Evolutionary conservation across 2,888 invertebrate genomes (phyloP).

Genomic region (Lordiphosa fenestrarum): DNA sequence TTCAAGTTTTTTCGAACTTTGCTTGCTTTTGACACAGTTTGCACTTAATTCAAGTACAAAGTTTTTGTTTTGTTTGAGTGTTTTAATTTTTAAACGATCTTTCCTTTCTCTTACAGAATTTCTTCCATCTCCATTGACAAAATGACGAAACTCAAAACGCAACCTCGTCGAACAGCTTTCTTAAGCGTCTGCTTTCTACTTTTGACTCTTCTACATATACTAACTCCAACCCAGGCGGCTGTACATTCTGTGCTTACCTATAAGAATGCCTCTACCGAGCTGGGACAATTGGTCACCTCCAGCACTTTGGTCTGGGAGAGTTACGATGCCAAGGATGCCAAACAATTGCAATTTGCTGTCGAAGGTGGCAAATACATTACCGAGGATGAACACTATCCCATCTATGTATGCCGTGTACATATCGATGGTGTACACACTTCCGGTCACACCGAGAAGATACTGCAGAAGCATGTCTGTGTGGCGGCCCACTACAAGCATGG

Average conservation of each 20-base stretch:
- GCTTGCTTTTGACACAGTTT: no score
- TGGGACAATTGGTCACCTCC: constrained; percentile 88
- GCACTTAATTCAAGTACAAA: no score
- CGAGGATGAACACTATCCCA: constrained; percentile 80
- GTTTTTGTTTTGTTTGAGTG: no score
- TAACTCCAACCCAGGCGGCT: constrained; percentile 49
- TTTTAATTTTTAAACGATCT: no score
- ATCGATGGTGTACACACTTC: constrained; percentile 88
- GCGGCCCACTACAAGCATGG: constrained; percentile 84
- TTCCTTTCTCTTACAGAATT: constrained; percentile 22
- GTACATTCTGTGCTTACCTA: constrained; percentile 75
- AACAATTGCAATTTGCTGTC: constrained; percentile 84
- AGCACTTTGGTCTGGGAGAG: constrained; percentile 89
- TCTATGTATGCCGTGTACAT: constrained; percentile 88
- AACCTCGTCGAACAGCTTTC: constrained; percentile 24
- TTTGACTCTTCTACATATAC: constrained; percentile 35
- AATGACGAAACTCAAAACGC: constrained; percentile 30
- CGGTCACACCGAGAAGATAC: constrained; percentile 81
- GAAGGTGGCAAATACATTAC: constrained; percentile 82
- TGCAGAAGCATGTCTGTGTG: constrained; percentile 84
- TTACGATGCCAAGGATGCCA: constrained; percentile 79
- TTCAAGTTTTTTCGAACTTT: no score
- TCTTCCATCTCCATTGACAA: constrained; percentile 28
- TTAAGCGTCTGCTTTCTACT: constrained; percentile 20
- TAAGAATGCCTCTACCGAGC: constrained; percentile 74